phyloP scores from a whole-genome alignment of 2,113 vertebrate species.

The Chaenogobius annularis region DNA sequence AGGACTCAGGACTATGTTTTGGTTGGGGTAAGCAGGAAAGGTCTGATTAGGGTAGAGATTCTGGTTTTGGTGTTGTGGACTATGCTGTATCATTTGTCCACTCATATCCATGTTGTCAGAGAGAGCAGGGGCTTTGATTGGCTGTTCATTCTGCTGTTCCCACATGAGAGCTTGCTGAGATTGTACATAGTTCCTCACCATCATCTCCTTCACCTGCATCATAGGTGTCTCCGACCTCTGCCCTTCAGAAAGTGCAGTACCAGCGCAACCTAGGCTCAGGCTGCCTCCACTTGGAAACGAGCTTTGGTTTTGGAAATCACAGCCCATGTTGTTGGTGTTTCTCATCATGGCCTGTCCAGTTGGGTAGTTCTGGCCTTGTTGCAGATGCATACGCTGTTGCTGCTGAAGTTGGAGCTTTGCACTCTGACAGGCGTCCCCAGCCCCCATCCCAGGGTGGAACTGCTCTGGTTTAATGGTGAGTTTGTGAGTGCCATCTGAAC shows the following conservation, averaged over 20 bases:
- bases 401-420: slow-evolving; percentile 58
- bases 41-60: slow-evolving; percentile 64
- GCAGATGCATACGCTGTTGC: slow-evolving; percentile 60
- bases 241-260: slow-evolving; percentile 55
- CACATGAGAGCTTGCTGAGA: slow-evolving; percentile 94
- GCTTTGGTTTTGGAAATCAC: slow-evolving; percentile 74
- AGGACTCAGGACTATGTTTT: slow-evolving; percentile 74
- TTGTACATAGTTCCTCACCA: slow-evolving; percentile 92
- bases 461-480: slow-evolving; percentile 89
- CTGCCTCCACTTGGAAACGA: slow-evolving; percentile 62
- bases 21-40: slow-evolving; percentile 73
- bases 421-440: slow-evolving; percentile 80
- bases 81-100: slow-evolving; percentile 76
- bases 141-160: slow-evolving; percentile 81
- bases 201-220: slow-evolving; percentile 90
- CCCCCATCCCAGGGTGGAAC: slow-evolving; percentile 76
- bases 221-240: slow-evolving; percentile 81
- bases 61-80: slow-evolving; percentile 74
- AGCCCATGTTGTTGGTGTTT: slow-evolving; percentile 65
- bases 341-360: slow-evolving; percentile 56
- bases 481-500: slow-evolving; percentile 65
- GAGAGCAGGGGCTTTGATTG: slow-evolving; percentile 54
- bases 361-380: slow-evolving; percentile 70
- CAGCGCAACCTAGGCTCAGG: slow-evolving; percentile 67
- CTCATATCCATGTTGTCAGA: slow-evolving; percentile 70